Percentiles rank a stretch among this genome's conserved stretches.
Conservation (phyloP, 2,797 vertebrate genomes). For the Cirrhinus mrigala region DNA sequence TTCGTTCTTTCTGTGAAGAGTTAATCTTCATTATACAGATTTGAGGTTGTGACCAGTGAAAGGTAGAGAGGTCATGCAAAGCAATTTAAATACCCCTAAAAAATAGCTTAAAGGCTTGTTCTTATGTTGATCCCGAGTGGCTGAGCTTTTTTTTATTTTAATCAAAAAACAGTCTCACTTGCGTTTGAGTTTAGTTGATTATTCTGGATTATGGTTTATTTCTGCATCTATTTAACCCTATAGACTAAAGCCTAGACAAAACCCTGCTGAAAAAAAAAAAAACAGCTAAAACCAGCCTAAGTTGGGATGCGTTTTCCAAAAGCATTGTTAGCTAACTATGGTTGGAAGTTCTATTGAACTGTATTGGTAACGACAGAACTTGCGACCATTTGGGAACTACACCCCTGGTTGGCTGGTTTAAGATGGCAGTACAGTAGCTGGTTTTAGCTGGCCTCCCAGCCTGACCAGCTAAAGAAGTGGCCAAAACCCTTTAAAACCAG, state of each 20-base stretch:
- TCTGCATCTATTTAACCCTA: constrained; percentile 63
- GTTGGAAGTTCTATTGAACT: no score
- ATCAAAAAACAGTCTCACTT: not conserved
- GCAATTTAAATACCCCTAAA: constrained; percentile 62
- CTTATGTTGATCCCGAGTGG: constrained; percentile 54
- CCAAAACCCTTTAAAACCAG: no score
- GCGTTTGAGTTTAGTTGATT: constrained; percentile 1
- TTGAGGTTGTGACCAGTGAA: constrained; percentile 63
- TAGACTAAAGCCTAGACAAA: not conserved
- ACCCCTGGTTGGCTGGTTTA: no score
- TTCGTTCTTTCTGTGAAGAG: constrained; percentile 61
- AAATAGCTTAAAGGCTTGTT: constrained; percentile 61
- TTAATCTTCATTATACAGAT: constrained; percentile 70
- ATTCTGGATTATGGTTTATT: not conserved
- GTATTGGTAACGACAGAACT: no score
- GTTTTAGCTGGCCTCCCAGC: no score
- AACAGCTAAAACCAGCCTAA: no score
- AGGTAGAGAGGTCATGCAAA: constrained; percentile 62
- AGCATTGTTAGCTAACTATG: no score
- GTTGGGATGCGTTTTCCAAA: no score
- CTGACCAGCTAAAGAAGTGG: no score
- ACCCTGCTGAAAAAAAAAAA: not conserved
- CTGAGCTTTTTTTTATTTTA: not conserved
- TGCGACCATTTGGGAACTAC: no score
- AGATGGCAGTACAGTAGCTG: no score